Conservation (phyloP, 1,140 invertebrate species). For the Pseudomyrmex cubaensis region DNA sequence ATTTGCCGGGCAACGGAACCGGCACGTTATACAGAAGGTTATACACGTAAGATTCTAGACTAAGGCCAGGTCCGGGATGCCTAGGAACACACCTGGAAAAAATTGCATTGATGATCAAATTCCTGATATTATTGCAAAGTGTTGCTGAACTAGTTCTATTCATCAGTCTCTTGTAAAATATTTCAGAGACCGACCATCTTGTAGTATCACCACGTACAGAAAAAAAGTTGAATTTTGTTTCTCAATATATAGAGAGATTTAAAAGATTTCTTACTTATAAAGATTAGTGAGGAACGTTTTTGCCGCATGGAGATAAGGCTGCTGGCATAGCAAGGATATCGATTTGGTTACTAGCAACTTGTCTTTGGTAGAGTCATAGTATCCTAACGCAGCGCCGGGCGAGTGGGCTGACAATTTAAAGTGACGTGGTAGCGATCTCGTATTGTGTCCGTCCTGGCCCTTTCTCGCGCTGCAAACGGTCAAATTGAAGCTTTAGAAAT, state of each 20-base stretch:
- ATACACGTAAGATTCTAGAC: conserved; percentile 97
- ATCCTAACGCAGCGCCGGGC: conserved; percentile 90
- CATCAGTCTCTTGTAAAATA: neutral
- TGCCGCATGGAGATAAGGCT: conserved; percentile 95
- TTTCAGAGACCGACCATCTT: neutral
- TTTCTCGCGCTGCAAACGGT: conserved; percentile 85
- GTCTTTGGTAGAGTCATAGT: conserved; percentile 97
- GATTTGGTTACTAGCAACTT: conserved; percentile 97
- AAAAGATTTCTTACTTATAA: conserved; percentile 89
- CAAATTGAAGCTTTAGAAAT: neutral
- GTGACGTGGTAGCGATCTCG: conserved; percentile 93
- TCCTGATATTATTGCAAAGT: neutral
- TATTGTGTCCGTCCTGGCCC: conserved; percentile 87
- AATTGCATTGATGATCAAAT: conserved; percentile 7
- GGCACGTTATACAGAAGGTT: conserved; percentile 98
- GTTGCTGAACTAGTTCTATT: neutral
- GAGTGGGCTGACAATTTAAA: conserved; percentile 93
- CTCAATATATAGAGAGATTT: conserved; percentile 12
- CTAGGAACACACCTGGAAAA: conserved; percentile 89
- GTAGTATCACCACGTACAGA: neutral
- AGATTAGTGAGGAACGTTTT: conserved; percentile 94
- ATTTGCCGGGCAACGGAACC: conserved; percentile 94
- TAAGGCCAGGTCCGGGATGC: conserved; percentile 89
- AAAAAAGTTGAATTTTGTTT: neutral
- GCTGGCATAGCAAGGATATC: conserved; percentile 95